A percentile compares a stretch with the other conserved stretches of the same genome.
Conservation (phyloP, 2,888 invertebrate species). For the Phyllotreta cruciferae region DNA sequence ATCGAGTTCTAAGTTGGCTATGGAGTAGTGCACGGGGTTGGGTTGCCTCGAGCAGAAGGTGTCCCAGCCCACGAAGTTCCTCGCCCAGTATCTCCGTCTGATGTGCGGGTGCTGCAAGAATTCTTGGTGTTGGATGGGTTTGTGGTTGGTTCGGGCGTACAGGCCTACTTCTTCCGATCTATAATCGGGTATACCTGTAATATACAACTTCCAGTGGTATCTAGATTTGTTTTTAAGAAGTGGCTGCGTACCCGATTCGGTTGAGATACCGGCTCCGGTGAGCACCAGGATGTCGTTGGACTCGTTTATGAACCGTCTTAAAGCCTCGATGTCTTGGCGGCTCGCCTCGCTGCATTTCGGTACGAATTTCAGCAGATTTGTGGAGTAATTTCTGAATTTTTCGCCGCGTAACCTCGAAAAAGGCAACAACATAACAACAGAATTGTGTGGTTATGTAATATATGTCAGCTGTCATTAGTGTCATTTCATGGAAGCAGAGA, state of each 20-base stretch:
- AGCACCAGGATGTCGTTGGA: constrained; percentile 71
- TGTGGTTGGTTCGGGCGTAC: constrained; percentile 83
- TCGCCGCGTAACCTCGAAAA: not conserved
- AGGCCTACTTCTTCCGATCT: constrained; percentile 91
- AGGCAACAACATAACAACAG: too few species aligned
- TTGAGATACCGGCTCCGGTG: constrained; percentile 96
- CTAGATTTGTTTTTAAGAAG: too few species aligned
- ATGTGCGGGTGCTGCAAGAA: constrained; percentile 74
- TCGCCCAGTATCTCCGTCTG: constrained; percentile 91
- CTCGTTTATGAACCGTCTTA: constrained; percentile 68
- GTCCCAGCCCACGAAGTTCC: constrained; percentile 94
- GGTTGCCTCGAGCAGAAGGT: constrained; percentile 81
- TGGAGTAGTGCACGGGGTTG: constrained; percentile 76
- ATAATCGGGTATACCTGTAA: constrained; percentile 89
- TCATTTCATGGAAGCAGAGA: too few species aligned
- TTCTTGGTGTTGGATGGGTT: constrained; percentile 87
- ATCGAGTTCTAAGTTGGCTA: constrained; percentile 76
- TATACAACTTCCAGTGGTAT: constrained; percentile 7
- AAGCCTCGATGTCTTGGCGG: constrained; percentile 64
- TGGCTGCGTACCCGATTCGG: constrained; percentile 77
- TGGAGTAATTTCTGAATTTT: constrained; percentile 23
- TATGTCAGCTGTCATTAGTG: too few species aligned
- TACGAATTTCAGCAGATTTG: constrained; percentile 63
- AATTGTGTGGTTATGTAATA: too few species aligned
- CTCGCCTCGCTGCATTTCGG: constrained; percentile 76